Evolutionary conservation across 2,113 vertebrate genomes (phyloP).

Genomic region (Podocnemis expansa): DNA sequence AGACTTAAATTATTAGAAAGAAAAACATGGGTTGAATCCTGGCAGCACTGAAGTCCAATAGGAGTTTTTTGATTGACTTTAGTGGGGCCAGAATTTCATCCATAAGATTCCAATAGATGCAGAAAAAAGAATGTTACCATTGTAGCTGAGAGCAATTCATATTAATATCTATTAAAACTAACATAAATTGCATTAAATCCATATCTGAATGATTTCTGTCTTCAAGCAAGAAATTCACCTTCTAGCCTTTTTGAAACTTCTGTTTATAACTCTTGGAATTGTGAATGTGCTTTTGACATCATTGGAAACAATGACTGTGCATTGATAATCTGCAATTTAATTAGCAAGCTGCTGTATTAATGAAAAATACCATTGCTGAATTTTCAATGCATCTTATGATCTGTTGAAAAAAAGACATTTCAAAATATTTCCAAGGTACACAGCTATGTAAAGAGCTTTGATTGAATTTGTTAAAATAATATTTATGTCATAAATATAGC

Average conservation of each 20-base stretch:
- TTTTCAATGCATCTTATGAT: conserved; percentile 16
- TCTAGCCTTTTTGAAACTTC: neutral
- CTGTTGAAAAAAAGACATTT: conserved; percentile 12
- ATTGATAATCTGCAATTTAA: conserved; percentile 42
- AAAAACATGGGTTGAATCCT: neutral
- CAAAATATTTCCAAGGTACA: conserved; percentile 29
- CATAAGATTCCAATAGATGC: neutral
- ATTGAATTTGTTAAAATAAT: conserved; percentile 24
- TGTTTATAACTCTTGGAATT: conserved; percentile 54
- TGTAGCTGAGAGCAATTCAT: conserved; percentile 3
- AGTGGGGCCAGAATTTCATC: neutral
- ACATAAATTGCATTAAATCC: conserved; percentile 6
- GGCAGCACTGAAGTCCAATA: neutral
- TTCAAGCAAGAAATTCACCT: conserved; percentile 12
- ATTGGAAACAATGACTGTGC: conserved; percentile 20
- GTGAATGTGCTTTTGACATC: conserved; percentile 37
- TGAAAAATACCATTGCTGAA: conserved; percentile 17
- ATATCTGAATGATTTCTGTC: conserved; percentile 23
- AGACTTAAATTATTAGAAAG: neutral
- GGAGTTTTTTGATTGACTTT: neutral
- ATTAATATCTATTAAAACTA: neutral
- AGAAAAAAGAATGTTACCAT: neutral
- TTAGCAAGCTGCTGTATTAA: conserved; percentile 47
- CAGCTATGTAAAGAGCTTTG: conserved; percentile 24
- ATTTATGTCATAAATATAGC: neutral